Conservation (phyloP, 2,888 invertebrate genomes). For the Megamerina dolium region DNA sequence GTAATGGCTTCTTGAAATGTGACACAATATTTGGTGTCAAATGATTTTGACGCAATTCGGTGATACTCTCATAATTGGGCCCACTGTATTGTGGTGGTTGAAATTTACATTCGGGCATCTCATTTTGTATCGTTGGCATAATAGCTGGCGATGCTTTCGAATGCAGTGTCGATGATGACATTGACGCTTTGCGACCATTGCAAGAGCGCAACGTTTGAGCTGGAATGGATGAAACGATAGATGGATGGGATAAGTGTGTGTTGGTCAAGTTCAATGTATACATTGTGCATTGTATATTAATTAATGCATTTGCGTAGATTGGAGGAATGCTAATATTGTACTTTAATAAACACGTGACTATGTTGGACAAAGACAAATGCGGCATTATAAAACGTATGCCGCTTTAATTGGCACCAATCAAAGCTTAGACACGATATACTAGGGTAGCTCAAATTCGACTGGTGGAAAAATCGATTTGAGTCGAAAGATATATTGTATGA, state of each 20-base stretch:
- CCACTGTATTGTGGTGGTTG: conserved; percentile 52
- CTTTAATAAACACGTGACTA: too few species aligned
- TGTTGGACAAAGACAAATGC: too few species aligned
- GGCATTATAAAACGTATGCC: too few species aligned
- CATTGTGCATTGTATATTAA: neutral
- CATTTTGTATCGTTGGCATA: conserved; percentile 26
- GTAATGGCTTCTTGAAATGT: conserved; percentile 75
- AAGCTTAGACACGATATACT: too few species aligned
- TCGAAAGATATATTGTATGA: too few species aligned
- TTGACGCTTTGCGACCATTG: neutral
- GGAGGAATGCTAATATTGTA: too few species aligned
- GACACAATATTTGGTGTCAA: conserved; percentile 67
- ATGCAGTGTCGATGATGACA: conserved; percentile 25
- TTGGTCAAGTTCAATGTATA: neutral
- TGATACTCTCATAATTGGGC: conserved; percentile 56
- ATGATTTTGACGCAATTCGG: conserved; percentile 56
- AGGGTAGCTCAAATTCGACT: too few species aligned
- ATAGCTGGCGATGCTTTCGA: conserved; percentile 31
- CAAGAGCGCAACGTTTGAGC: conserved; percentile 12
- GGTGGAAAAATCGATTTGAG: too few species aligned
- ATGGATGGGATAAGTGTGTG: too few species aligned
- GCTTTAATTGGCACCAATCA: too few species aligned
- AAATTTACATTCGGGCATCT: conserved; percentile 38
- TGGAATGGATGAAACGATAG: conserved; percentile 6
- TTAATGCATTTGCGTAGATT: too few species aligned